Evolutionary conservation across 2,113 vertebrate species (phyloP), one percentile per base, ranked within the genome.

Genomic region (Melanocharis versteri): DNA sequence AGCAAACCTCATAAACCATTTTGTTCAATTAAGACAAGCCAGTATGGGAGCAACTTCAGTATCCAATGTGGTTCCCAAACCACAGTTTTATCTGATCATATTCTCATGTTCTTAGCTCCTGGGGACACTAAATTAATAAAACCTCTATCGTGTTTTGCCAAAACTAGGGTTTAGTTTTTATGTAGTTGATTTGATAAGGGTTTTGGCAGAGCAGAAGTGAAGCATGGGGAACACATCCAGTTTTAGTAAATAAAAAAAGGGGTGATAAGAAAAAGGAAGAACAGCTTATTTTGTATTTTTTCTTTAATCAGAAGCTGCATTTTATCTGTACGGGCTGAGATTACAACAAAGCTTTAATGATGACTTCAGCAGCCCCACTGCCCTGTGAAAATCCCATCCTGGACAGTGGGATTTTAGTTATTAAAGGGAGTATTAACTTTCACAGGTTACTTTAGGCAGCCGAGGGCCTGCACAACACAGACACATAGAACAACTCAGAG

Each of bases 11-110:
- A 53, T 21, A 80, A 86, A 75, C 37, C 26, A 33, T 68, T 82
- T 57, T 51, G 53, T 72, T 94, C 94, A 92, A 31, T 77, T 78
- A 83, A 87, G 80, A 78, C 40, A 71, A 92, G 23, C 28, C 68
- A 79, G n/a, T 70, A 54, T 18, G 14, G 76, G 27, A 90, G 70
- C 51, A 71, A 75, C 47, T 73, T 93, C 48, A 80, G 80, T 71
- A 88, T 45, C 19, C 51, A n/a, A 13, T 57, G 26, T 81, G 44
- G 40, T 79, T 82, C 86, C 68, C 62, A 88, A 93, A 70, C 7
- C 84, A 94, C 62, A 68, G 30, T 82, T 96, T 94, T 65, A 79
- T 76, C 87, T 90, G 53, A 57, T 82, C 45, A 69, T 56, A 82
- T 39, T 72, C 50, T 87, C 11, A 4, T 44, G 19, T 35, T 77